phyloP scores from a whole-genome alignment of 2,888 invertebrate genomes.

The Cataglyphis altisquamis region DNA sequence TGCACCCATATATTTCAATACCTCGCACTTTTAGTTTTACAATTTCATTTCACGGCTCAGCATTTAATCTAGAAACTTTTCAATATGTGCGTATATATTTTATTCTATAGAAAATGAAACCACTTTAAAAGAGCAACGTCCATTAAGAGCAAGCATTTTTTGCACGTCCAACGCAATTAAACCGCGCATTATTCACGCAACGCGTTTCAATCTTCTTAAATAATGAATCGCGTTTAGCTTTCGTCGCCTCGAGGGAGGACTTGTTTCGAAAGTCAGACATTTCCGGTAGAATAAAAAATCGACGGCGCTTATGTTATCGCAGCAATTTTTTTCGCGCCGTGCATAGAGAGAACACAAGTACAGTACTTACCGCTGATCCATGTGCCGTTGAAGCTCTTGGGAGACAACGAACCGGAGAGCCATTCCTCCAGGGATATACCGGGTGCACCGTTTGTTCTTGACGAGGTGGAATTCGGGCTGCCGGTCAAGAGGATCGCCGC shows the following conservation, averaged over 20 bases:
- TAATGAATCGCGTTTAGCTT: neutral
- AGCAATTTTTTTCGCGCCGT: neutral
- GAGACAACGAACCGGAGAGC: conserved; percentile 89
- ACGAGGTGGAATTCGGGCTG: conserved; percentile 77
- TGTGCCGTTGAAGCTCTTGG: conserved; percentile 92
- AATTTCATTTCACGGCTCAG: neutral
- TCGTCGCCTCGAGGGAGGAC: neutral
- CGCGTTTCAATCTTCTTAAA: neutral
- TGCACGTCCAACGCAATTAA: neutral
- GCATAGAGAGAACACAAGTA: neutral
- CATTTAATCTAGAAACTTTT: neutral
- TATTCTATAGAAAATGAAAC: conserved; percentile 8
- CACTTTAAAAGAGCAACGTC: neutral
- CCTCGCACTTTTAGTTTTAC: no score
- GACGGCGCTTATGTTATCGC: neutral
- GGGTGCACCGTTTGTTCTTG: conserved; percentile 79
- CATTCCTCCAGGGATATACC: conserved; percentile 90
- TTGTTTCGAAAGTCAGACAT: conserved; percentile 2
- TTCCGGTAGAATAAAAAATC: neutral
- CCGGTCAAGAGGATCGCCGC: conserved; percentile 88
- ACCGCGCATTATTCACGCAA: neutral
- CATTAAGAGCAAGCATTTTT: neutral
- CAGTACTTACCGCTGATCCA: conserved; percentile 91
- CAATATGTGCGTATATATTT: neutral
- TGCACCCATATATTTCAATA: neutral